Evolutionary conservation across 2,113 vertebrate species (phyloP).

Genomic region (Erythrocebus patas): DNA sequence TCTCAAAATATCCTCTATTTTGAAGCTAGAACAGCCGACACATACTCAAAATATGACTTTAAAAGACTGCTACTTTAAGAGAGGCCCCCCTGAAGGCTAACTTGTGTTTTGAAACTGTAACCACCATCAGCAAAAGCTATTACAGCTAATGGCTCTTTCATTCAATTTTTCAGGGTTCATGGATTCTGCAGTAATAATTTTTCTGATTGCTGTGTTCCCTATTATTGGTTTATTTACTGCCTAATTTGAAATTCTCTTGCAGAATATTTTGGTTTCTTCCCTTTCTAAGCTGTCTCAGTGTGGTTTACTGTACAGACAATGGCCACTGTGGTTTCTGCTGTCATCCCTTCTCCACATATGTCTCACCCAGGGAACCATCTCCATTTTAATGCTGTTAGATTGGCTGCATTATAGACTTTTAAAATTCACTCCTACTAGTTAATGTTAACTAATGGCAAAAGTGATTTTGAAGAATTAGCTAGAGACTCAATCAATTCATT

Average conservation of each 20-base stretch:
- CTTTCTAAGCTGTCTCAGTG: not conserved
- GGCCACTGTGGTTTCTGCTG: constrained; percentile 10
- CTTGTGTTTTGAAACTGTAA: not conserved
- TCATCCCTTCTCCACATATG: not conserved
- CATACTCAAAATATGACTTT: not conserved
- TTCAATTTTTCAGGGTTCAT: not conserved
- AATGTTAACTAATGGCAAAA: constrained; percentile 58
- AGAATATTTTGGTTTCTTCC: not conserved
- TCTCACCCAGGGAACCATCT: constrained; percentile 6
- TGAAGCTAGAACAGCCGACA: not conserved
- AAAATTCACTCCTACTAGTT: constrained; percentile 42
- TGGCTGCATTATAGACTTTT: constrained; percentile 20
- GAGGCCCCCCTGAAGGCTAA: not conserved
- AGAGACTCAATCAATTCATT: constrained; percentile 13
- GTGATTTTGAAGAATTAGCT: constrained; percentile 62
- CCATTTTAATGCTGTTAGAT: not conserved
- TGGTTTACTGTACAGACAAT: not conserved
- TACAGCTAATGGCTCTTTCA: not conserved
- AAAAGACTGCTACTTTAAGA: not conserved
- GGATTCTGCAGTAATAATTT: not conserved
- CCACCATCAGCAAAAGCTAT: not conserved
- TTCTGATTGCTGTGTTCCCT: not conserved
- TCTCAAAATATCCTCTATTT: not conserved
- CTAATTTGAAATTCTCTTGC: not conserved
- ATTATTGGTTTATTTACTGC: not conserved